Conservation (phyloP, 2,888 invertebrate species). For the Philaethria dido region DNA sequence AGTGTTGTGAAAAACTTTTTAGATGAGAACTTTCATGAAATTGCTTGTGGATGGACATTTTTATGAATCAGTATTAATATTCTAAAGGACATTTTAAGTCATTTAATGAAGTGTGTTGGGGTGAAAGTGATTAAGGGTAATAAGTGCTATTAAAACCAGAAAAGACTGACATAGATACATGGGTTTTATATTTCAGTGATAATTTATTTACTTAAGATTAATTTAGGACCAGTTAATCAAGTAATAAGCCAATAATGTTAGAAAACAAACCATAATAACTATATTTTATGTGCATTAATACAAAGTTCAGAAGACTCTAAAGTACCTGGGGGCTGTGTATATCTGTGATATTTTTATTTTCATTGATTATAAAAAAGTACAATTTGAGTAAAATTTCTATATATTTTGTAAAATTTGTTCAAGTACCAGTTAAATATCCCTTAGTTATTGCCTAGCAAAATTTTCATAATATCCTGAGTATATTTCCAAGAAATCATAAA, state of each 20-base stretch:
- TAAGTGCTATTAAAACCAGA: constrained; percentile 36
- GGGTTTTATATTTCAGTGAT: constrained; percentile 19
- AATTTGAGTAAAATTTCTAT: constrained; percentile 13
- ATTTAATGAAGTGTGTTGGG: constrained; percentile 38
- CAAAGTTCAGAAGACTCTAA: constrained; percentile 1
- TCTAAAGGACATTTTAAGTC: constrained; percentile 40
- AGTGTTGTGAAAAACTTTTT: constrained; percentile 74
- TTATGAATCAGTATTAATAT: constrained; percentile 30
- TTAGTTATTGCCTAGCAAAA: not conserved
- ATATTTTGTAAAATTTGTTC: constrained; percentile 19
- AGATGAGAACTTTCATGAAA: constrained; percentile 46
- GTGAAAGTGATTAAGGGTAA: constrained; percentile 40
- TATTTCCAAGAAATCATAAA: not conserved
- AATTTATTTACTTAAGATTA: constrained; percentile 4
- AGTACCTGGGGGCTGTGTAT: constrained; percentile 29
- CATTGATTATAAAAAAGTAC: constrained; percentile 28
- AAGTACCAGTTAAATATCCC: not conserved
- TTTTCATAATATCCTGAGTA: not conserved
- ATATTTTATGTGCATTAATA: constrained; percentile 8
- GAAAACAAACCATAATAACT: not conserved
- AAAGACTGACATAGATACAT: constrained; percentile 30
- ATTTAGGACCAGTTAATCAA: not conserved
- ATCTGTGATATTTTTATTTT: constrained; percentile 38
- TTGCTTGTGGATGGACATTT: constrained; percentile 48
- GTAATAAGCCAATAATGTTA: constrained; percentile 7